A percentile compares a stretch with the other conserved stretches of the same genome.
Evolutionary conservation across 2,888 invertebrate genomes (phyloP).

Genomic region (Zaprionus bogoriensis): DNA sequence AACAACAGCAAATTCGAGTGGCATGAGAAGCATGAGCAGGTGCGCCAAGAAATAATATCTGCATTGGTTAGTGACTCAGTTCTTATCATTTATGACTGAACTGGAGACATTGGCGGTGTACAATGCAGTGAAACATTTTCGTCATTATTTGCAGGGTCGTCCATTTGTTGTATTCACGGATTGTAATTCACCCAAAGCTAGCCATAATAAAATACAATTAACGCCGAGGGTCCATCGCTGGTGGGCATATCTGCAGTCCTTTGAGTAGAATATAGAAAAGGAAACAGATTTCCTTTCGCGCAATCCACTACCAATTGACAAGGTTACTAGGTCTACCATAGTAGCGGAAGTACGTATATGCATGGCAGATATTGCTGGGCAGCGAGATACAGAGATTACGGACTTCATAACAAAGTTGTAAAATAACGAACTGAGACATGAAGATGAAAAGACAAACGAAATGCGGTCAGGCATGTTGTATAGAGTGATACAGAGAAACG

Average conservation of each 20-base stretch:
- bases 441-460: constrained; percentile 8
- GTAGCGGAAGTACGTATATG: not conserved
- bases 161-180: too few relatives aligned
- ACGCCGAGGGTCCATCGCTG: too few relatives aligned
- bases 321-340: not conserved
- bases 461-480: constrained; percentile 6
- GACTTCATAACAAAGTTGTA: constrained; percentile 2
- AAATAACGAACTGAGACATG: constrained; percentile 2
- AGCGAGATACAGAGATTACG: constrained; percentile 2
- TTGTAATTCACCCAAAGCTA: too few relatives aligned
- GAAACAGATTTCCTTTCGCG: not conserved
- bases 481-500: constrained; percentile 7
- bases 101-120: too few relatives aligned
- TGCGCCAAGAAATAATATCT: too few relatives aligned
- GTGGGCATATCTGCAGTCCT: too few relatives aligned
- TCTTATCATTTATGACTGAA: too few relatives aligned
- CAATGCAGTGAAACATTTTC: too few relatives aligned
- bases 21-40: constrained; percentile 1
- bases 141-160: too few relatives aligned
- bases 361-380: not conserved
- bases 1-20: constrained; percentile 10
- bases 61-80: too few relatives aligned
- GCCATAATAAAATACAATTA: too few relatives aligned
- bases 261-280: not conserved
- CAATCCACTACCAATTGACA: constrained; percentile 5